These are phyloP conservation scores for Platysteira castanea DNA, from an alignment of 2,113 vertebrate genomes.

Conservation along the genomic window DNA sequence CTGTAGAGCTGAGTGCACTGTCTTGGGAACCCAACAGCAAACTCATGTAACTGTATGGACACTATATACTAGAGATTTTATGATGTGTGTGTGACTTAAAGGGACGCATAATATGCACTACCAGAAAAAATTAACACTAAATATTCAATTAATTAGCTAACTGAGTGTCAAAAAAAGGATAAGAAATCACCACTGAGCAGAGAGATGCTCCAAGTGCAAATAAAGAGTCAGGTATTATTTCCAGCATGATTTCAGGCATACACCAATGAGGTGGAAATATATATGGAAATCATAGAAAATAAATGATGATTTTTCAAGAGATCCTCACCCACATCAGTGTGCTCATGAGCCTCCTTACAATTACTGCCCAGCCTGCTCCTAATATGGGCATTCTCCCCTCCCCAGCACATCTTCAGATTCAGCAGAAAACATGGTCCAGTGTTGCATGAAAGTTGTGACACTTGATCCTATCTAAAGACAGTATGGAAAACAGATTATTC, in stretches of 20 bases:
- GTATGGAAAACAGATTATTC: not conserved
- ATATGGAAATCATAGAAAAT: not conserved
- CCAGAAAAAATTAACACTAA: not conserved
- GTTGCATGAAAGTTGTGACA: fast-evolving
- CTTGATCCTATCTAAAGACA: not conserved
- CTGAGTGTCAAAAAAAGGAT: not conserved
- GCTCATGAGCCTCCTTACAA: not conserved
- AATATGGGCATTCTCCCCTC: fast-evolving
- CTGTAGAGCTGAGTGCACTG: not conserved
- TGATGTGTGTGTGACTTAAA: not conserved
- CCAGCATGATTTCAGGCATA: not conserved
- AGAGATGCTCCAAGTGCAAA: not conserved
- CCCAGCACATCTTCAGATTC: not conserved
- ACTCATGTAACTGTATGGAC: not conserved
- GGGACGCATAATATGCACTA: not conserved
- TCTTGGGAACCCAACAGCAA: not conserved
- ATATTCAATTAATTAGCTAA: not conserved
- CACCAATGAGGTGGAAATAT: fast-evolving
- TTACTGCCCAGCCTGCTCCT: not conserved
- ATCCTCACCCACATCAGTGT: not conserved
- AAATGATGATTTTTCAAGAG: not conserved
- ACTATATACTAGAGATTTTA: not conserved
- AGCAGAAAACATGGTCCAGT: fast-evolving
- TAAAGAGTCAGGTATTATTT: not conserved
- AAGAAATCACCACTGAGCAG: not conserved